A percentile compares a stretch with the other conserved stretches of the same genome.
Conservation (phyloP, 2,113 vertebrate species). For the Sceloporus undulatus region DNA sequence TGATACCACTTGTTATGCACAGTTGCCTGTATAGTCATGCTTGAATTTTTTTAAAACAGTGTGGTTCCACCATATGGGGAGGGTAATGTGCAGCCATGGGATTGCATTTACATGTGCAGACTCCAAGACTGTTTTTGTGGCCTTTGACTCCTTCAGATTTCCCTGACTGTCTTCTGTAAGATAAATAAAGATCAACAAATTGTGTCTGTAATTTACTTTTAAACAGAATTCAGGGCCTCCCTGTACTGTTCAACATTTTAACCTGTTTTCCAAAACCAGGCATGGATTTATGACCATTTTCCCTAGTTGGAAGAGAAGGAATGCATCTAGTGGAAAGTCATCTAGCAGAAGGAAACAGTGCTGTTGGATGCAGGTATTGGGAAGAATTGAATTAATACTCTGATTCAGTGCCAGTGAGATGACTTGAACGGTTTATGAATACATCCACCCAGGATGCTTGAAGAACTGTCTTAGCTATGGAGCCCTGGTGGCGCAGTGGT, state of each 20-base stretch:
- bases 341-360: constrained; percentile 4
- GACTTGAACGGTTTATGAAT: neutral
- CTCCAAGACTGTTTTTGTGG: no score
- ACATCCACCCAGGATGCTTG: neutral
- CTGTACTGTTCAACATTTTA: no score
- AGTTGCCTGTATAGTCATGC: neutral
- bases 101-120: no score
- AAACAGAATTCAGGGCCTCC: no score
- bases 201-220: no score
- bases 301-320: constrained; percentile 20
- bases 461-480: neutral
- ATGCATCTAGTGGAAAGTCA: constrained; percentile 10
- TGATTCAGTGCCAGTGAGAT: constrained; percentile 17
- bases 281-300: no score
- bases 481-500: no score
- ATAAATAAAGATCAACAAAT: no score
- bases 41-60: neutral
- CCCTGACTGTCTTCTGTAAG: no score
- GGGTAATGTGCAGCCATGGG: no score
- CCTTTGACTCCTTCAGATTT: no score
- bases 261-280: no score
- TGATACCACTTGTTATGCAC: neutral
- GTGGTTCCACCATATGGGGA: neutral
- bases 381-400: constrained; percentile 3
- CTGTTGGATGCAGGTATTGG: constrained; percentile 4